Conservation (phyloP, 2,797 vertebrate species). For the Poeciliopsis paucimaculata region DNA sequence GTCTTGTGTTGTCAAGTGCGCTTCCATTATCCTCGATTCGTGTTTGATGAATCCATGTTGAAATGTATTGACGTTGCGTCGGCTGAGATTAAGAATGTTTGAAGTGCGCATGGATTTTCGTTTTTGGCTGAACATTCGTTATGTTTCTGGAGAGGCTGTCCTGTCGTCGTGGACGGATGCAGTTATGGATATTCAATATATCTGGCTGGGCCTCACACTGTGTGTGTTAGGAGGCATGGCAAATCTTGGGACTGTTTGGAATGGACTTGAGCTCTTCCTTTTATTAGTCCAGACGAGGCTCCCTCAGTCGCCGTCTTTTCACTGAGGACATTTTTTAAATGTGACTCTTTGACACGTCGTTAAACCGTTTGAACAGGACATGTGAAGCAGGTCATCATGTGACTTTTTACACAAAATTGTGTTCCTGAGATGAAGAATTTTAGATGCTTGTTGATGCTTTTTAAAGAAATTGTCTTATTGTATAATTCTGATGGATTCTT, state of each 20-base stretch:
- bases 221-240: constrained; percentile 66
- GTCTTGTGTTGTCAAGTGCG: constrained; percentile 52
- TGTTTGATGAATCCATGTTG: constrained; percentile 73
- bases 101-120: constrained; percentile 77
- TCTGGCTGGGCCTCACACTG: constrained; percentile 62
- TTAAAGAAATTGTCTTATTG: not conserved
- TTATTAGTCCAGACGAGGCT: constrained; percentile 30
- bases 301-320: constrained; percentile 10
- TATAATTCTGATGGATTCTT: not conserved
- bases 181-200: constrained; percentile 77
- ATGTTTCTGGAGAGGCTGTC: constrained; percentile 66
- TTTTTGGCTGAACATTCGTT: constrained; percentile 63
- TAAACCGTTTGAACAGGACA: not conserved
- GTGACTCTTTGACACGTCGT: not conserved
- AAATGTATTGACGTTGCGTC: constrained; percentile 69
- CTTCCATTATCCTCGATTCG: constrained; percentile 48
- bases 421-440: not conserved
- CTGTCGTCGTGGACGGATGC: constrained; percentile 59
- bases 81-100: constrained; percentile 77
- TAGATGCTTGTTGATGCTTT: not conserved
- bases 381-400: not conserved
- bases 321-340: not conserved
- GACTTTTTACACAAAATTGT: not conserved
- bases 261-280: constrained; percentile 49
- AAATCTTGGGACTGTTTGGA: constrained; percentile 66